Percentiles rank a stretch among this genome's conserved stretches.
phyloP scores from a whole-genome alignment of 2,797 vertebrate genomes.

The Malurus splendens region DNA sequence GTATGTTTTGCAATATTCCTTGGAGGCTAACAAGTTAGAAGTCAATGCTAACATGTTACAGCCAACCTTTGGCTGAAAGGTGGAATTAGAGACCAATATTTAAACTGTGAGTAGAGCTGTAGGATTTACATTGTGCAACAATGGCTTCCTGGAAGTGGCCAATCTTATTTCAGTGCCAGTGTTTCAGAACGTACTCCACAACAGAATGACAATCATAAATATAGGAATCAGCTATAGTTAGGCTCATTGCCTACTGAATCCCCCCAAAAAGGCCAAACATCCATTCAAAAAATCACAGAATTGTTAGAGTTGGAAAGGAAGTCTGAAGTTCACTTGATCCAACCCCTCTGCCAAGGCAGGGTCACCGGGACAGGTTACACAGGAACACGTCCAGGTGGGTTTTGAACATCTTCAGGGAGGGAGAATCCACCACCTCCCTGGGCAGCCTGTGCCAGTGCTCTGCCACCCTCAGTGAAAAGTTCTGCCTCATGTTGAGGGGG shows the following conservation, averaged over 20 bases:
- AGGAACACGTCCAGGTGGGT: background rate
- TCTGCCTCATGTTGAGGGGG: background rate
- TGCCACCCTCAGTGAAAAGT: background rate
- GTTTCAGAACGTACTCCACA: background rate
- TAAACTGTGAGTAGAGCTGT: conserved; percentile 5
- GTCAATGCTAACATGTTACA: background rate
- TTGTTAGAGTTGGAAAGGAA: background rate
- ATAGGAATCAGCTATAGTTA: background rate
- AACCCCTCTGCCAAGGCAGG: background rate
- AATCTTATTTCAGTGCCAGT: background rate
- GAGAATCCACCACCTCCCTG: fast-evolving
- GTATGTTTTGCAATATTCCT: background rate
- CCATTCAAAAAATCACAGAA: background rate
- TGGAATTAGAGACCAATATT: conserved; percentile 16
- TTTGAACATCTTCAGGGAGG: background rate
- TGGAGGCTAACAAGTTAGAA: conserved; percentile 6
- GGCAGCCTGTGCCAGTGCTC: background rate
- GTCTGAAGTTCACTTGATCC: background rate
- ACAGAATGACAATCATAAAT: background rate
- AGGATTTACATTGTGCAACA: background rate
- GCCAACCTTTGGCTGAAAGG: conserved; percentile 29
- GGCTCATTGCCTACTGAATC: background rate
- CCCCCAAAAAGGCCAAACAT: background rate
- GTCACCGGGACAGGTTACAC: background rate
- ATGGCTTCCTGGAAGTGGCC: background rate